These are phyloP conservation scores for Lepidurus packardi DNA, from an alignment of 1,140 invertebrate genomes.

Conservation along the genomic window DNA sequence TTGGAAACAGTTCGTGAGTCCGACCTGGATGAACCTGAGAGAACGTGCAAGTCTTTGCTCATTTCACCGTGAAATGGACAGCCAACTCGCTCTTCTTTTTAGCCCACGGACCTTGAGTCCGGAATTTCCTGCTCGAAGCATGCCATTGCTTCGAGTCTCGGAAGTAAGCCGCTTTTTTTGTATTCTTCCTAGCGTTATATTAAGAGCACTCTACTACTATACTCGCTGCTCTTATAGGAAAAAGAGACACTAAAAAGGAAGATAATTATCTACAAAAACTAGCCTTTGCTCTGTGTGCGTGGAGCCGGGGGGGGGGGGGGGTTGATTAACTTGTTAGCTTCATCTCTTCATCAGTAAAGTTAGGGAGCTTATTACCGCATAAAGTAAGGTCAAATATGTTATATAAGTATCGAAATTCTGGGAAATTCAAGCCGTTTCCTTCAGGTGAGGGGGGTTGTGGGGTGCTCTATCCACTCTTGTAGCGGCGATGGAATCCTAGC, in stretches of 20 bases:
- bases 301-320: no score
- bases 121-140: not conserved
- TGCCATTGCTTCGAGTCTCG: not conserved
- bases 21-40: not conserved
- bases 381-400: no score
- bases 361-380: no score
- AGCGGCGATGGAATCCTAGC: no score
- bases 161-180: not conserved
- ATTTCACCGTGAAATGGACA: slow-evolving; percentile 14
- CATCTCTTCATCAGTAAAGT: no score
- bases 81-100: not conserved
- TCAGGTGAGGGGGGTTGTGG: no score
- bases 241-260: not conserved
- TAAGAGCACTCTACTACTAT: not conserved
- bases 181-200: not conserved
- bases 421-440: no score
- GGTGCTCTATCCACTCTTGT: no score
- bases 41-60: slow-evolving; percentile 18
- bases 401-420: no score
- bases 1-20: not conserved
- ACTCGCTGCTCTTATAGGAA: not conserved
- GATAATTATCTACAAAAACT: not conserved
- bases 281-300: no score
- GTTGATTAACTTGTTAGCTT: no score
- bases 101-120: not conserved